phyloP scores from a whole-genome alignment of 2,888 invertebrate genomes.

The Amphiduros pacificus region DNA sequence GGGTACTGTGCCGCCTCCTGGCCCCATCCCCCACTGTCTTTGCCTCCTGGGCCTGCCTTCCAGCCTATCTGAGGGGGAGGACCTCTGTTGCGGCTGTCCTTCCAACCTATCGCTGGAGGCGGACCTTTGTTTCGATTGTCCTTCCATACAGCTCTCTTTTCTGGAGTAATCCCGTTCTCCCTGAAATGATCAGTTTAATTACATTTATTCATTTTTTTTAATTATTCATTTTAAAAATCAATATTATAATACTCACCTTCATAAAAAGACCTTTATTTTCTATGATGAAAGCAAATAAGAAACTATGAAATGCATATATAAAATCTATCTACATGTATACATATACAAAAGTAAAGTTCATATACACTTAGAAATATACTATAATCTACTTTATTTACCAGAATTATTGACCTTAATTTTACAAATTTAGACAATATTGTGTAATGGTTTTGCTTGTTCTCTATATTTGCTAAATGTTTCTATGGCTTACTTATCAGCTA shows the following conservation, averaged over 20 bases:
- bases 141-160: slow-evolving; percentile 1
- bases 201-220: too few species aligned
- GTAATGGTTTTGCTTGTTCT: not conserved
- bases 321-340: too few species aligned
- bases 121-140: slow-evolving; percentile 1
- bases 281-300: too few species aligned
- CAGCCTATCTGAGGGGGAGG: not conserved
- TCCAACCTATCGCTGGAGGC: slow-evolving; percentile 15
- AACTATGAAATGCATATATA: too few species aligned
- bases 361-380: too few species aligned
- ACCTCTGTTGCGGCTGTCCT: not conserved
- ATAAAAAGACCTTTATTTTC: too few species aligned
- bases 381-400: not conserved
- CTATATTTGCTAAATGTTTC: too few species aligned
- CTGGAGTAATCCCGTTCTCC: not conserved
- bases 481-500: too few species aligned
- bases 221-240: too few species aligned
- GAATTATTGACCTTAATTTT: not conserved
- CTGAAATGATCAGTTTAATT: slow-evolving; percentile 7
- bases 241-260: too few species aligned
- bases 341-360: too few species aligned
- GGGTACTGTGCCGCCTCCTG: not conserved
- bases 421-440: not conserved
- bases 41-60: not conserved
- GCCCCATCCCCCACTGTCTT: not conserved